Base-by-base conservation (phyloP, 2,888 invertebrate genomes). In the Psococerastis gibbosa region DNA sequence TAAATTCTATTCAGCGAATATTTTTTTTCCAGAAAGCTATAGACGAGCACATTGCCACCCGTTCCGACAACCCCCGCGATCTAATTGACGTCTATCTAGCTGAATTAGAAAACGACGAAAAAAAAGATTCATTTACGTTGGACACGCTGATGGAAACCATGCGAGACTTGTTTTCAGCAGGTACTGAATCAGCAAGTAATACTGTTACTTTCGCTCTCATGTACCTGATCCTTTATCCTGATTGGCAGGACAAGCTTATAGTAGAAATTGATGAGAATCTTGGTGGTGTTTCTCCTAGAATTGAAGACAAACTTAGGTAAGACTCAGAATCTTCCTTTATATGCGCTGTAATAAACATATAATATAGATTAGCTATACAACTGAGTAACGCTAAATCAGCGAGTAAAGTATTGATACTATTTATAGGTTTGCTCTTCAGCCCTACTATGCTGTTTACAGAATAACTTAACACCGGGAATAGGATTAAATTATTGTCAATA, bases 81-180 rank as follows among this genome's bases (percentile, higher is more conserved):
- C 51, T 50, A 35, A 49, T 51, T 27, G 52, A 51, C 43, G 50
- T 48, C 6, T 52, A 50, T 35, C 31, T 52, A 4, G 34, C 22
- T 13, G 52, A 52, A 38, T 47, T 52, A 48, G 42, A 47, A 4
- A 42, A 48, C 22, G 33, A n/a, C 6, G 32, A 41, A 3, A 32
- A 42, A 5, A 2, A 20, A 5, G 23, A 33, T 16, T 38, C 45
- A 1, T 42, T 4, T 45, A 52, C 50, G 49, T 35, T 46, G 48
- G 22, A 47, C 47, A 32, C 6, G 23, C 41, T 6, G 34, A 42
- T 4, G 15, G 32, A 42, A 11, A 34, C 23, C 2, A 49, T 49
- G 31, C 18, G 44, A 9, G 52, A 52, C 41, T 42, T 52, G 15
- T 52, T 52, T 35, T 16, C 32, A 18, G 50, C 52, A 27, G 52